Conservation (phyloP, 1,140 invertebrate genomes). For the Scaptomyza hsui region DNA sequence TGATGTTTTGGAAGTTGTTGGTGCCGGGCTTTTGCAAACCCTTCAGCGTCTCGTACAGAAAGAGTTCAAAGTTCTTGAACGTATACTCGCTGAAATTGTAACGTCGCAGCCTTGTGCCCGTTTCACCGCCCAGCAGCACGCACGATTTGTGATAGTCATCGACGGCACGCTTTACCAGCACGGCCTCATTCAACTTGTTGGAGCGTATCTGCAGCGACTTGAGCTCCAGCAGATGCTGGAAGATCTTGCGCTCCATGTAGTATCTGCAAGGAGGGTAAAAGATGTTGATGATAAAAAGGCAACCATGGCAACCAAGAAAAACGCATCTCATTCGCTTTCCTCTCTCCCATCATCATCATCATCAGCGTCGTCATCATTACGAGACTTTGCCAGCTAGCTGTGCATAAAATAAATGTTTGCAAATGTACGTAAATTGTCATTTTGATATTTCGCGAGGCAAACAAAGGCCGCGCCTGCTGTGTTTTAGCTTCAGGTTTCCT, state of each 20-base stretch:
- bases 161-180: conserved; percentile 93
- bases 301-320: conserved; percentile 26
- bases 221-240: conserved; percentile 96
- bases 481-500: neutral
- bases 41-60: conserved; percentile 94
- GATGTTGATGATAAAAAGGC: neutral
- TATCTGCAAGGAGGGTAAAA: conserved; percentile 86
- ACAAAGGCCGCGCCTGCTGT: conserved; percentile 67
- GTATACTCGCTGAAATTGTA: conserved; percentile 90
- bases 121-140: conserved; percentile 87
- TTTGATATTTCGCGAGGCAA: conserved; percentile 71
- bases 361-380: neutral
- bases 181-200: conserved; percentile 93
- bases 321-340: conserved; percentile 16
- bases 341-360: conserved; percentile 4
- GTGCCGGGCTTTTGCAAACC: conserved; percentile 89
- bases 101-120: conserved; percentile 84
- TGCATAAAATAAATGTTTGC: conserved; percentile 66
- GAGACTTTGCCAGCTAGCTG: conserved; percentile 22
- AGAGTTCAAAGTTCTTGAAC: conserved; percentile 95
- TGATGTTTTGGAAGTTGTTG: conserved; percentile 84
- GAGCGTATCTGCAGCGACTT: conserved; percentile 96
- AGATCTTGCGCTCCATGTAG: conserved; percentile 95
- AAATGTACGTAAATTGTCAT: conserved; percentile 80
- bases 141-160: conserved; percentile 93